Evolutionary conservation across 2,888 invertebrate species (phyloP).

Genomic region (Drosophila emarginata): DNA sequence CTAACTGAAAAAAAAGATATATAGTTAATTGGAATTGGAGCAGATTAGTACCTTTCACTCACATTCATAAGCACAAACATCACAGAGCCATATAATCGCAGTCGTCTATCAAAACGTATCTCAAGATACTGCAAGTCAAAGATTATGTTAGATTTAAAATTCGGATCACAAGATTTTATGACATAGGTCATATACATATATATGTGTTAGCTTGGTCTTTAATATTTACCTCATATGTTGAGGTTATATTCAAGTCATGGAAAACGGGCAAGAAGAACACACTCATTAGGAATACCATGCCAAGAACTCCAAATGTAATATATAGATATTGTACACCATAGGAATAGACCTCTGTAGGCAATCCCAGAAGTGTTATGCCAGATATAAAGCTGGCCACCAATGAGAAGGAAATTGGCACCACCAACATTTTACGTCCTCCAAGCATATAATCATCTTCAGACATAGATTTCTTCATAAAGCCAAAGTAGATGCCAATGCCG

Average conservation of each 20-base stretch:
- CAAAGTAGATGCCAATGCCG: conserved; percentile 90
- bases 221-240: conserved; percentile 88
- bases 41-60: conserved; percentile 78
- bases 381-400: conserved; percentile 92
- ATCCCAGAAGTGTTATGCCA: conserved; percentile 90
- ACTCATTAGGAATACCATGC: conserved; percentile 87
- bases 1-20: conserved; percentile 84
- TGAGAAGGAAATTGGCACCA: conserved; percentile 91
- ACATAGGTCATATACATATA: no score
- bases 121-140: conserved; percentile 87
- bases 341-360: conserved; percentile 91
- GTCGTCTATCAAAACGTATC: conserved; percentile 87
- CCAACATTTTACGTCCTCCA: conserved; percentile 90
- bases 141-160: conserved; percentile 16
- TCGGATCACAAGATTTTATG: not conserved
- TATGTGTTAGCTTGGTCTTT: no score
- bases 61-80: conserved; percentile 89
- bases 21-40: not conserved
- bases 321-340: conserved; percentile 91
- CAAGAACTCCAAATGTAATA: conserved; percentile 85
- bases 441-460: conserved; percentile 90
- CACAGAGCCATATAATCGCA: conserved; percentile 88
- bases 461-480: conserved; percentile 86
- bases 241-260: conserved; percentile 88
- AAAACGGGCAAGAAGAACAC: conserved; percentile 89